Conservation (phyloP, 1,140 invertebrate species). For the Oryctes rhinoceros region DNA sequence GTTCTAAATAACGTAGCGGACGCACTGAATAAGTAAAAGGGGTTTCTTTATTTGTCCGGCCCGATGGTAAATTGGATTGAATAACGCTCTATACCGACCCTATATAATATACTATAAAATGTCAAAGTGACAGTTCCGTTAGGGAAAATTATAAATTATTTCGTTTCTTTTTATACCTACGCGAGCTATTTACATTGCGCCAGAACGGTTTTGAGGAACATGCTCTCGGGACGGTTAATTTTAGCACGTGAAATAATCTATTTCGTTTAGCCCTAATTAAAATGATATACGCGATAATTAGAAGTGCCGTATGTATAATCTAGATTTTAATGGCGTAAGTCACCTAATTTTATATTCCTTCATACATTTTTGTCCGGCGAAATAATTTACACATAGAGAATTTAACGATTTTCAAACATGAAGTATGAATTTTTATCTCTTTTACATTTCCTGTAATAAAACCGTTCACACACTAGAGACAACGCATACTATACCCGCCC, state of each 20-base stretch:
- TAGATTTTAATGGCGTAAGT: not conserved
- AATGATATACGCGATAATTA: slow-evolving; percentile 23
- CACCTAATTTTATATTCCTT: slow-evolving; percentile 20
- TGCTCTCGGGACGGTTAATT: not conserved
- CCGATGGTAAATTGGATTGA: slow-evolving; percentile 2
- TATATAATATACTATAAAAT: slow-evolving; percentile 27
- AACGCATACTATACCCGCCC: not conserved
- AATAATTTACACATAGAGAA: slow-evolving; percentile 29
- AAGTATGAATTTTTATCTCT: slow-evolving; percentile 23
- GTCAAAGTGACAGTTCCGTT: slow-evolving; percentile 29
- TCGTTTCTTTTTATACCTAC: slow-evolving; percentile 17
- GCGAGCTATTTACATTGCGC: not conserved
- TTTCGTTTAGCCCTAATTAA: slow-evolving; percentile 1
- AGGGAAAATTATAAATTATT: slow-evolving; percentile 25
- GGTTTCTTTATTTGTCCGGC: slow-evolving; percentile 28
- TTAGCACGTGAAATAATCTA: not conserved
- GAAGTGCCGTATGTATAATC: not conserved
- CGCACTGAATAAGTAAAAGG: slow-evolving; percentile 7
- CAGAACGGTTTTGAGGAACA: not conserved
- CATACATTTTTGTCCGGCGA: not conserved
- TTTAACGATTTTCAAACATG: slow-evolving; percentile 22
- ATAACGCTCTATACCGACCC: not conserved
- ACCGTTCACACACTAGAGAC: slow-evolving; percentile 18
- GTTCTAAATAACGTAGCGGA: not conserved
- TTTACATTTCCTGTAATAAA: slow-evolving; percentile 32